A percentile compares a stretch with the other conserved stretches of the same genome.
Evolutionary conservation across 2,888 invertebrate species (phyloP).

Genomic region (Alentia gelatinosa): DNA sequence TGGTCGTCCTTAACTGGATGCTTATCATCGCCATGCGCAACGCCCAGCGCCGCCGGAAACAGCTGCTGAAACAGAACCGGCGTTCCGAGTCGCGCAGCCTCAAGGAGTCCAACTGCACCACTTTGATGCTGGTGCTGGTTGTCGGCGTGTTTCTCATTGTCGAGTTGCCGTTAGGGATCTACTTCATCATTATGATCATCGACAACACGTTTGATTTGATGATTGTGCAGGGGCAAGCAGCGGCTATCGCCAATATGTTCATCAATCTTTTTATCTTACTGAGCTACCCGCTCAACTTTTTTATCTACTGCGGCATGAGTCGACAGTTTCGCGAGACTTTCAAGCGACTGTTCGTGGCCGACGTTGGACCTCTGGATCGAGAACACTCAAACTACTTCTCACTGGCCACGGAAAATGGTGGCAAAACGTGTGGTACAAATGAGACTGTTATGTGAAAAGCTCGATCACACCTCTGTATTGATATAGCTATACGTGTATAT

Average conservation of each 20-base stretch:
- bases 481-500: neutral
- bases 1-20: constrained; percentile 93
- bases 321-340: constrained; percentile 97
- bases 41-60: constrained; percentile 89
- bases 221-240: constrained; percentile 64
- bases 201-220: constrained; percentile 71
- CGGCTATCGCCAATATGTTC: constrained; percentile 81
- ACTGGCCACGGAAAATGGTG: constrained; percentile 76
- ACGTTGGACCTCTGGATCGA: constrained; percentile 63
- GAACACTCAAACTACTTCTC: constrained; percentile 77
- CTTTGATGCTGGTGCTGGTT: constrained; percentile 66
- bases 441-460: constrained; percentile 25
- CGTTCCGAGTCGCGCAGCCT: constrained; percentile 78
- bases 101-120: constrained; percentile 78
- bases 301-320: constrained; percentile 97
- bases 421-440: constrained; percentile 54
- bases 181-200: constrained; percentile 88
- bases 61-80: constrained; percentile 88
- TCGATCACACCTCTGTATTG: neutral
- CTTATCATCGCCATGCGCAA: constrained; percentile 92
- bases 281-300: constrained; percentile 95
- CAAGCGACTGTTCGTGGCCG: constrained; percentile 83
- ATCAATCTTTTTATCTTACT: constrained; percentile 95
- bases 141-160: constrained; percentile 82
- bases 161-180: constrained; percentile 81